phyloP scores from a whole-genome alignment of 2,113 vertebrate species.

The Argyrosomus japonicus region DNA sequence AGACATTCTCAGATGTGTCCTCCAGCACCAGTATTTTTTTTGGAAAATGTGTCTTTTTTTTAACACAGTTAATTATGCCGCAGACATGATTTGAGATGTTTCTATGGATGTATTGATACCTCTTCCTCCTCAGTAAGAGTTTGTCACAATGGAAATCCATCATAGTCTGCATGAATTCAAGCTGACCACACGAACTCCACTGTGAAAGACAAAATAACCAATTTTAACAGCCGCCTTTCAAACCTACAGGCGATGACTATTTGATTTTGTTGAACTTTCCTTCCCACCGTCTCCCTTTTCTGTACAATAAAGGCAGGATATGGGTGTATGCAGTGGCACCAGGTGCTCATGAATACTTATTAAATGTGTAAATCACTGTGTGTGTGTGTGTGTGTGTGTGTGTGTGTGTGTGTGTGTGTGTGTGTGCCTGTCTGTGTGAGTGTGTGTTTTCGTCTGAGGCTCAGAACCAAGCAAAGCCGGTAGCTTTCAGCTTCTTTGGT shows the following conservation, averaged over 20 bases:
- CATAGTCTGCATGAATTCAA: constrained; percentile 29
- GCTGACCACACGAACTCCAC: constrained; percentile 8
- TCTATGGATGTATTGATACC: not conserved
- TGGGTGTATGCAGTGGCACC: constrained; percentile 25
- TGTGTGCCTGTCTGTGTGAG: not conserved
- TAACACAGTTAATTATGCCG: not conserved
- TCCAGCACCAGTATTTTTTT: not conserved
- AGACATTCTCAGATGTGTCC: not conserved
- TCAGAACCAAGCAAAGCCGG: constrained; percentile 40
- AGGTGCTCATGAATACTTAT: constrained; percentile 75
- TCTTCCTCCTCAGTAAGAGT: constrained; percentile 2
- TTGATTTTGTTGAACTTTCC: constrained; percentile 34
- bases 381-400: constrained; percentile 15
- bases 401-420: constrained; percentile 23
- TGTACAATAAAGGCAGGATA: constrained; percentile 38
- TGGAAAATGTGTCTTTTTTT: not conserved
- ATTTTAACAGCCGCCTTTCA: constrained; percentile 27
- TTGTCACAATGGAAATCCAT: constrained; percentile 3
- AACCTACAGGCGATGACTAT: not conserved
- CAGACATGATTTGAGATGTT: constrained; percentile 1
- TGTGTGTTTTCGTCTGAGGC: constrained; percentile 29
- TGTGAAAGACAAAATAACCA: constrained; percentile 17
- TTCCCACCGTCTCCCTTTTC: constrained; percentile 4
- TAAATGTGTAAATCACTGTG: constrained; percentile 56
- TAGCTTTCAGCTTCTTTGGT: constrained; percentile 58